These are phyloP conservation scores for Itoplectis maculator DNA, from an alignment of 2,888 invertebrate species.

Conservation along the genomic window DNA sequence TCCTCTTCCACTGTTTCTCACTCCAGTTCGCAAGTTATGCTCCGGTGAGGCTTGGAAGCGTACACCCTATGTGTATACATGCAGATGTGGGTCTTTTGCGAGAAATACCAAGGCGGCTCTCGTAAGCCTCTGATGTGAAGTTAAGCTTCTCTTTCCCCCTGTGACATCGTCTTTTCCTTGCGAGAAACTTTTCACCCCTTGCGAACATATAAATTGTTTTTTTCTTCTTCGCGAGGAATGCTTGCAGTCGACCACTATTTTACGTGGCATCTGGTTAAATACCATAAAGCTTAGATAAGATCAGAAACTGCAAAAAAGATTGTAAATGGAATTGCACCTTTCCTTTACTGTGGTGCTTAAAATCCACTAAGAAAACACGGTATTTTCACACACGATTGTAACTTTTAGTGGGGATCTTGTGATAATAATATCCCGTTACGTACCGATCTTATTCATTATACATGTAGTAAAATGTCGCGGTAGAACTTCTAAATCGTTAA, in stretches of 20 bases:
- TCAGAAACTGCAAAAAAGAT: too few species aligned
- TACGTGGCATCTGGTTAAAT: too few species aligned
- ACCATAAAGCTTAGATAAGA: too few species aligned
- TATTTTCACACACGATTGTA: too few species aligned
- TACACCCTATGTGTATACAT: neutral
- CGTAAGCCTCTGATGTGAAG: slow-evolving; percentile 20
- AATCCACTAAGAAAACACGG: too few species aligned
- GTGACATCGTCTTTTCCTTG: neutral
- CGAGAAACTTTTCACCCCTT: slow-evolving; percentile 28
- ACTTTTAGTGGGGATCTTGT: too few species aligned
- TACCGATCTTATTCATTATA: neutral
- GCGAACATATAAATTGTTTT: neutral
- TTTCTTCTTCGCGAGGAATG: neutral
- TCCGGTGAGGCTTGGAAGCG: slow-evolving; percentile 1
- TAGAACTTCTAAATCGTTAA: neutral
- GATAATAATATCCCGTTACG: too few species aligned
- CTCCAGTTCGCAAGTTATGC: slow-evolving; percentile 28
- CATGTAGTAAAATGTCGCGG: neutral
- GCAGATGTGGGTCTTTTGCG: neutral
- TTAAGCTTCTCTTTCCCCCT: slow-evolving; percentile 30
- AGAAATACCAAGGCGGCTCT: neutral
- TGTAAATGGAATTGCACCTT: too few species aligned
- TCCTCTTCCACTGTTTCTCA: slow-evolving; percentile 24
- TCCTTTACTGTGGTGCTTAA: too few species aligned
- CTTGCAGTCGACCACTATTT: too few species aligned